phyloP scores from a whole-genome alignment of 2,888 invertebrate species.

The Cinara cedri region DNA sequence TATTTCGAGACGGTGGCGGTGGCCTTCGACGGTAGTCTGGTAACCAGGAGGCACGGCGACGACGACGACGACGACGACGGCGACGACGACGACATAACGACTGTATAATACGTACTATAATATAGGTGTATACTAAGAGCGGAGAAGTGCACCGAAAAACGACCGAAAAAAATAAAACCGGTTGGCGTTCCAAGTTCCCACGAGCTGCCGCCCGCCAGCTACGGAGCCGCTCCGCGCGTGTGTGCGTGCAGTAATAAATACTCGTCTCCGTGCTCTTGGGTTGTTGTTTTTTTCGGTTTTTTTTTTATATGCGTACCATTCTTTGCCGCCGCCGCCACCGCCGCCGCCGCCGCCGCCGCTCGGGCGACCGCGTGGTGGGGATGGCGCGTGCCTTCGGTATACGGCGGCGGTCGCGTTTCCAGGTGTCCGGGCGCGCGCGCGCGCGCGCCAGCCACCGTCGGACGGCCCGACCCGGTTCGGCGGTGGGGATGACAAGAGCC shows the following conservation, averaged over 20 bases:
- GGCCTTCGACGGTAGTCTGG: constrained; percentile 56
- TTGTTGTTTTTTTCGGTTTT: constrained; percentile 31
- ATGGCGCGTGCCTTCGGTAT: constrained; percentile 53
- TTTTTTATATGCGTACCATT: neutral
- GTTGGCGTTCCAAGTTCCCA: constrained; percentile 56
- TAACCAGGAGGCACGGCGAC: constrained; percentile 44
- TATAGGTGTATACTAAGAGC: too few relatives aligned
- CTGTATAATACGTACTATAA: too few relatives aligned
- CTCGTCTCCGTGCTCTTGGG: constrained; percentile 41
- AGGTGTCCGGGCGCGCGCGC: constrained; percentile 48
- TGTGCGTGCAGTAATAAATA: constrained; percentile 38
- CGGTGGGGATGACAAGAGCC: constrained; percentile 55
- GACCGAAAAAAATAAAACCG: constrained; percentile 27
- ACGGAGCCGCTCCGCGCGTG: neutral
- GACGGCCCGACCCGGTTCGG: neutral
- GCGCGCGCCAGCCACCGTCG: constrained; percentile 31
- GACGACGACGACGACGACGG: constrained; percentile 9
- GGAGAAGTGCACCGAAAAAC: constrained; percentile 50
- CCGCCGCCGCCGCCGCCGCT: neutral
- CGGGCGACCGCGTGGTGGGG: constrained; percentile 31
- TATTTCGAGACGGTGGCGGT: constrained; percentile 38
- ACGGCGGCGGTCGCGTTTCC: constrained; percentile 29
- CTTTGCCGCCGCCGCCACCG: constrained; percentile 22
- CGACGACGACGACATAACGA: constrained; percentile 18
- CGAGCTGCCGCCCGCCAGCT: constrained; percentile 40